Base-by-base conservation (phyloP, 2,888 invertebrate genomes). In the Drosophila greeni region DNA sequence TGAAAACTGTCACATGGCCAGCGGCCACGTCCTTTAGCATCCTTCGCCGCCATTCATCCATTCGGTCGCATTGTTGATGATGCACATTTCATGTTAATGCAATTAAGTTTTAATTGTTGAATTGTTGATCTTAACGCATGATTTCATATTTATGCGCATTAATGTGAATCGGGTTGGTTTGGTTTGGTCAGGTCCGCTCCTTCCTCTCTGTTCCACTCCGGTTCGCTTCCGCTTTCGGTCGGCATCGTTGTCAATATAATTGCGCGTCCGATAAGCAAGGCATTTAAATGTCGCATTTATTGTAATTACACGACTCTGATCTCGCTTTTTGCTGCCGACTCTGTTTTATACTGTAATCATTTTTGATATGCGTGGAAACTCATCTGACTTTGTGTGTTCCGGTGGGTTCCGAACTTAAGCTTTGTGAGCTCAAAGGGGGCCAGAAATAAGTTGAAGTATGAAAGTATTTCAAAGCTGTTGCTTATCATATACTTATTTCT, bases 51-150 rank as follows among this genome's bases (percentile, higher is more conserved):
- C 64, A 68, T 16, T 70, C 62, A 52, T 18, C 48, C 52, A 42
- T n/a, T 62, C 70, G 40, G 36, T 61, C 62, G 64, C 61, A 61
- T 70, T 66, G 66, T 79, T 84, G 79, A 82, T 82, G 85, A 84
- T 79, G 79, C 79, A 84, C 79, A 84, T 79, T 79, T 80, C 85
- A 84, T 83, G 80, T 84, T 85, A 81, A 81, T 81, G 81, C 81
- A 81, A 81, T 81, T 85, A 85, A 82, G 82, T 81, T 81, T 81
- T 81, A 81, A 81, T 84, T 85, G 81, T 85, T 81, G 85, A 81
- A 81, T 85, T 81, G 84, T 85, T 81, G 81, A 81, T 81, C 84
- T 85, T 85, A 84, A 85, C 84, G 84, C 84, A 78, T 85, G 85
- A 81, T 81, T 81, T 85, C 81, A 85, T 81, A 83, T 81, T 81